Percentiles rank a stretch among this genome's conserved stretches.
Evolutionary conservation across 23 tunicate species (phyloP).

Genomic region (Halocynthia aurantium): DNA sequence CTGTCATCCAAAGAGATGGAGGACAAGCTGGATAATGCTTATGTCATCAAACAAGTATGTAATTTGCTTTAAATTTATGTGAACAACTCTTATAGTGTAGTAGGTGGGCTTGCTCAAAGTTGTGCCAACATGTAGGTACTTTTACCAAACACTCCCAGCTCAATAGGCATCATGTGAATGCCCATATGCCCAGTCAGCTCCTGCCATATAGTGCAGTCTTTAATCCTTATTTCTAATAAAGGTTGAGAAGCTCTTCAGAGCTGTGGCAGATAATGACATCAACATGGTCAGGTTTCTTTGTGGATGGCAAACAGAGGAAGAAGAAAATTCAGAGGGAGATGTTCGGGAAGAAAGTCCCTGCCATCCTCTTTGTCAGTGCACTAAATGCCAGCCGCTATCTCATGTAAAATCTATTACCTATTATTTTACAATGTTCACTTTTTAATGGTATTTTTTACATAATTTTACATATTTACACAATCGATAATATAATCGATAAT

Average conservation of each 20-base stretch:
- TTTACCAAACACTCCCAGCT: too few relatives aligned
- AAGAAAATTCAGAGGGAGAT: conserved; percentile 1
- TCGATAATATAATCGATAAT: too few relatives aligned
- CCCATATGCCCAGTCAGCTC: not conserved
- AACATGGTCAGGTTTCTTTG: conserved; percentile 74
- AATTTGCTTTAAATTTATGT: not conserved
- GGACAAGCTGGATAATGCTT: conserved; percentile 6
- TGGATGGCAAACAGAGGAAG: conserved; percentile 57
- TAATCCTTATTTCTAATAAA: not conserved
- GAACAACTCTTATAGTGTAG: not conserved
- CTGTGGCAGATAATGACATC: conserved; percentile 65
- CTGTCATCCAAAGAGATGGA: conserved; percentile 13
- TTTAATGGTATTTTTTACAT: not conserved
- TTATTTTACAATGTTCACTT: not conserved
- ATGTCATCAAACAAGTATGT: conserved; percentile 17
- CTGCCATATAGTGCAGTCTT: too few relatives aligned
- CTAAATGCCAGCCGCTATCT: conserved; percentile 58
- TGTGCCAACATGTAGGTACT: too few relatives aligned
- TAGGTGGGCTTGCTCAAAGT: too few relatives aligned
- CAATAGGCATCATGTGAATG: not conserved
- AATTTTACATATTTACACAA: too few relatives aligned
- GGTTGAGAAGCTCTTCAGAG: conserved; percentile 63
- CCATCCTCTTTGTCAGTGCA: conserved; percentile 87
- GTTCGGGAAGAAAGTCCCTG: conserved; percentile 5
- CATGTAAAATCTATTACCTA: conserved; percentile 8